A percentile compares a stretch with the other conserved stretches of the same genome.
These are phyloP conservation scores for Drosophila arizonae DNA, from an alignment of 1,140 invertebrate genomes.

Conservation along the genomic window DNA sequence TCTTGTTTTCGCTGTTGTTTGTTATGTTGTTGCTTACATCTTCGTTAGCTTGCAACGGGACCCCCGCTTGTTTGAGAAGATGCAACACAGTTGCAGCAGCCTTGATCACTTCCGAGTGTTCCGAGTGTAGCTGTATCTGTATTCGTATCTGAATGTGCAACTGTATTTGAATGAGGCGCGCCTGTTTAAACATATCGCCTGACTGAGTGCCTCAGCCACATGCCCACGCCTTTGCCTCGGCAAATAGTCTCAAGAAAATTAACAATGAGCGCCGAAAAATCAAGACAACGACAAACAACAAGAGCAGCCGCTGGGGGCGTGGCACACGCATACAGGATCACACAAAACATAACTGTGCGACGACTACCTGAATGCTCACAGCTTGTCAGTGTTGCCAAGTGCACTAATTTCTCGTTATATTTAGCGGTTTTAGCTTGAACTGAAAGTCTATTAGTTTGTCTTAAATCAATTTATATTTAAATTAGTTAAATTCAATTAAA, in stretches of 20 bases:
- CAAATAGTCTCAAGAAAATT: constrained; percentile 47
- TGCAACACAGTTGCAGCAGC: background rate
- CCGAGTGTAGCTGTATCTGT: constrained; percentile 9
- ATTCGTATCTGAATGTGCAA: background rate
- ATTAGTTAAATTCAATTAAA: too few relatives aligned
- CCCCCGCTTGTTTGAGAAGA: constrained; percentile 16
- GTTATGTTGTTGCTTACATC: constrained; percentile 29
- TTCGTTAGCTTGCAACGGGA: constrained; percentile 27
- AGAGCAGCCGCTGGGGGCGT: constrained; percentile 40
- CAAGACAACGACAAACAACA: constrained; percentile 38
- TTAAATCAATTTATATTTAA: too few relatives aligned
- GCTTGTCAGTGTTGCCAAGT: constrained; percentile 1
- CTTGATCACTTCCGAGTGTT: constrained; percentile 18
- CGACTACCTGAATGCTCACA: constrained; percentile 52
- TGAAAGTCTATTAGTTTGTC: too few relatives aligned
- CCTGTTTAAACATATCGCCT: background rate
- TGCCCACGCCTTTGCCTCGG: constrained; percentile 46
- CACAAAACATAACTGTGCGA: constrained; percentile 15
- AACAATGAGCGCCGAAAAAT: constrained; percentile 38
- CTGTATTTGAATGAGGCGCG: constrained; percentile 5
- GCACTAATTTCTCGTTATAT: background rate
- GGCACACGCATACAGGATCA: constrained; percentile 33
- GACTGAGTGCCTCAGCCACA: background rate
- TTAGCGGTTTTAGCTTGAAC: too few relatives aligned
- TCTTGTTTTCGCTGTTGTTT: constrained; percentile 20